Percentiles rank a stretch among this genome's conserved stretches.
Conservation (phyloP, 37 sponge, comb jelly and placozoan genomes). For the Crambe crambe region DNA sequence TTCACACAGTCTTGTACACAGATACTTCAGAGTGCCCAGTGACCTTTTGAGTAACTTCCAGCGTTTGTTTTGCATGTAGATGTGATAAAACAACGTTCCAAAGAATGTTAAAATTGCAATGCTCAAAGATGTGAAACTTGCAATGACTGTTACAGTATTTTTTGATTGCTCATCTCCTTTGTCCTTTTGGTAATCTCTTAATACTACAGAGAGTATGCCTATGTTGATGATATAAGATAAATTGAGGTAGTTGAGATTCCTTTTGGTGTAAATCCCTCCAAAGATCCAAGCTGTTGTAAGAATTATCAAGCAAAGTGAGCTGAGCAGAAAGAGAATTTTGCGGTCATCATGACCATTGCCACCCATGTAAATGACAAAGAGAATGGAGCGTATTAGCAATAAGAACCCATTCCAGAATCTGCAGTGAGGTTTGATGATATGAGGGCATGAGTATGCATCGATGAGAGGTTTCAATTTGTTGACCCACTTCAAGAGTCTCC, state of each 20-base stretch:
- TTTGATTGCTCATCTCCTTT: background rate
- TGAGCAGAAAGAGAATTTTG: too few relatives aligned
- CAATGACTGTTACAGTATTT: background rate
- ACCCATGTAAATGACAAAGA: background rate
- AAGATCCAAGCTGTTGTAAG: background rate
- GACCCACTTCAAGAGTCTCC: slow-evolving; percentile 9
- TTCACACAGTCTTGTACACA: too few relatives aligned
- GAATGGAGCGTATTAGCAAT: background rate
- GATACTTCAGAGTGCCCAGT: too few relatives aligned
- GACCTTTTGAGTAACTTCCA: too few relatives aligned
- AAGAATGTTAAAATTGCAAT: background rate
- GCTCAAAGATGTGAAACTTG: background rate
- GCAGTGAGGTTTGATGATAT: background rate
- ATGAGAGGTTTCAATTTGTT: slow-evolving; percentile 15
- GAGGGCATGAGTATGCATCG: slow-evolving; percentile 24
- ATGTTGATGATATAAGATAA: background rate
- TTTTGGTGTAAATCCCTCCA: background rate
- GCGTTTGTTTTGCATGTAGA: background rate
- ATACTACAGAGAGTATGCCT: background rate
- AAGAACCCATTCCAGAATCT: slow-evolving; percentile 28
- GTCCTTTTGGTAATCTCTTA: background rate
- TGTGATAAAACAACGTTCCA: background rate
- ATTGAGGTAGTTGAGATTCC: background rate
- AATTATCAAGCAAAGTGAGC: background rate
- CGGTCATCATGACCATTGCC: too few relatives aligned